These are phyloP conservation scores for Peromyscus attwateri DNA, from an alignment of 2,797 vertebrate species.

Conservation along the genomic window DNA sequence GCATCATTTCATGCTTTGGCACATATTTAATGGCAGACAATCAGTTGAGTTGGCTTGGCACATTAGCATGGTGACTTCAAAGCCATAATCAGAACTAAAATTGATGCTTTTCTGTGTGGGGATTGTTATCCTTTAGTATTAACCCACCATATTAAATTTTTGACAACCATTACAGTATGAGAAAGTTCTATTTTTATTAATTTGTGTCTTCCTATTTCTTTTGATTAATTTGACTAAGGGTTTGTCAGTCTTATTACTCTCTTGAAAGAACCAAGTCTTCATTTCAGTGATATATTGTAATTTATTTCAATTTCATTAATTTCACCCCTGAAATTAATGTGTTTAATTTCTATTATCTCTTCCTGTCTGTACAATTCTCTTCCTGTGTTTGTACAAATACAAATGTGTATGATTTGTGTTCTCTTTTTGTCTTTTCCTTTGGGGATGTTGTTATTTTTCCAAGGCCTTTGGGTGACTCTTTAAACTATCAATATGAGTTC, in stretches of 20 bases:
- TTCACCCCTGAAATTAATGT: background rate
- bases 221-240: background rate
- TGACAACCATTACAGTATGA: background rate
- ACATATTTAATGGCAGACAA: background rate
- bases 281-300: background rate
- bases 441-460: background rate
- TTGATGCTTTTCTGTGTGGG: background rate
- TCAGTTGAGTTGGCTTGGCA: background rate
- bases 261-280: background rate
- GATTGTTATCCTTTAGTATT: background rate
- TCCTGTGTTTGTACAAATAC: background rate
- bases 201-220: background rate
- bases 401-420: background rate
- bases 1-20: background rate
- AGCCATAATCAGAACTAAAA: background rate
- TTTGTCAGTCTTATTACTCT: background rate
- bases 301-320: background rate
- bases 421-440: background rate
- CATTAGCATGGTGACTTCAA: background rate
- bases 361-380: background rate
- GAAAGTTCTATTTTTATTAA: background rate
- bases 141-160: background rate
- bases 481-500: background rate
- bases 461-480: background rate
- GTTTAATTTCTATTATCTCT: background rate